Percentiles rank a stretch among this genome's conserved stretches.
These are phyloP conservation scores for Drosophila ohnishii DNA, from an alignment of 1,140 invertebrate species.

Conservation along the genomic window DNA sequence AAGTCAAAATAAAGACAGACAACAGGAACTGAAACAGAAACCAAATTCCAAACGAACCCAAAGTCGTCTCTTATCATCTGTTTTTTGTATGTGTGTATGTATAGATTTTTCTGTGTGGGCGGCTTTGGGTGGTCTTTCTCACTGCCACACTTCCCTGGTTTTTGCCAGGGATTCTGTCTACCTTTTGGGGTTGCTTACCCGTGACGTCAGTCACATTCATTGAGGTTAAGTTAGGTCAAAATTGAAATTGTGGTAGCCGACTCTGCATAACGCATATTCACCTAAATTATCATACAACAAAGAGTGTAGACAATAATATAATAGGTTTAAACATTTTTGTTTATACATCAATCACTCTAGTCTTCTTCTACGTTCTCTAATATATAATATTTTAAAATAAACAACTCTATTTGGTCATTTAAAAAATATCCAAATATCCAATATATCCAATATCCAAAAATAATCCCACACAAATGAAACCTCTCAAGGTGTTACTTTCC, in stretches of 20 bases:
- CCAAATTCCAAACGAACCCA: slow-evolving; percentile 4
- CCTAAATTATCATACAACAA: not conserved
- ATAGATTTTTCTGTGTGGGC: slow-evolving; percentile 20
- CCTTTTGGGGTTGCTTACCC: slow-evolving; percentile 22
- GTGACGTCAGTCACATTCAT: slow-evolving; percentile 34
- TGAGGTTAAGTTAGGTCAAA: slow-evolving; percentile 37
- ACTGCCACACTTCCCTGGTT: not conserved
- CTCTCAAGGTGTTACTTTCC: slow-evolving; percentile 17
- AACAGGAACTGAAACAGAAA: slow-evolving; percentile 7
- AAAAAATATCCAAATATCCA: too few species aligned
- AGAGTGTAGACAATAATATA: too few species aligned
- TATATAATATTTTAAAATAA: not conserved
- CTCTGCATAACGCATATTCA: not conserved
- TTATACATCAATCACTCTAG: not conserved
- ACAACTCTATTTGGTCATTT: too few species aligned
- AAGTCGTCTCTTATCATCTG: slow-evolving; percentile 25
- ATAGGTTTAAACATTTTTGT: not conserved
- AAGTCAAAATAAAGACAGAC: not conserved
- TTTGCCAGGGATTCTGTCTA: slow-evolving; percentile 25
- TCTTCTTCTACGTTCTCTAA: not conserved
- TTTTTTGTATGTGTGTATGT: slow-evolving; percentile 6
- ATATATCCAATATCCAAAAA: too few species aligned
- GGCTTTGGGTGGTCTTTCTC: not conserved
- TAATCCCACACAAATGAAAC: not conserved
- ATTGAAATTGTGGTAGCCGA: not conserved